Evolutionary conservation across 1,140 invertebrate genomes (phyloP).

Genomic region (Maconellicoccus hirsutus): DNA sequence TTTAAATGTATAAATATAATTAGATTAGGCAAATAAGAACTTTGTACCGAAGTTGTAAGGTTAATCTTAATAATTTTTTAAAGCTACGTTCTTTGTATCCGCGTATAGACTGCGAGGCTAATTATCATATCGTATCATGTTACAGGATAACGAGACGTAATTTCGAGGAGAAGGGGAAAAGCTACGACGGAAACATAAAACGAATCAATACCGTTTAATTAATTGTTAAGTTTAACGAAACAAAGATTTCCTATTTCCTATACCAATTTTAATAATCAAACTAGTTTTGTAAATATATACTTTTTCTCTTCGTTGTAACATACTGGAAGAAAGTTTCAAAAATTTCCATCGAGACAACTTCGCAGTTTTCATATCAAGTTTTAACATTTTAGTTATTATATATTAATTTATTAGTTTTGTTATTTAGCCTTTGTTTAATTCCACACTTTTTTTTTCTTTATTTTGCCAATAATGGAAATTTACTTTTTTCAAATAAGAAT

Average conservation of each 20-base stretch:
- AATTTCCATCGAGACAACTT: too few species aligned
- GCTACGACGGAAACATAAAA: not conserved
- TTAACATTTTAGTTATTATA: too few species aligned
- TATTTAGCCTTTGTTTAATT: too few species aligned
- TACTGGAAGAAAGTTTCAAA: too few species aligned
- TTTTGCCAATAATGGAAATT: not conserved
- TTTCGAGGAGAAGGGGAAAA: not conserved
- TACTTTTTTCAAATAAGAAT: not conserved
- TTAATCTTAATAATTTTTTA: not conserved
- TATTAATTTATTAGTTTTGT: too few species aligned
- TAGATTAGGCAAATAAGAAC: not conserved
- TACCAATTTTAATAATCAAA: not conserved
- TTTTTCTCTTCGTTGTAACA: constrained; percentile 6
- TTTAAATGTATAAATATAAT: too few species aligned
- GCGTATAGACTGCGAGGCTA: not conserved
- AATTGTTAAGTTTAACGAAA: not conserved
- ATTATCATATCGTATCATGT: not conserved
- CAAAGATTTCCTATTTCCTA: not conserved
- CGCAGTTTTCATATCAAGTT: too few species aligned
- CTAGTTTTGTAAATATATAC: not conserved
- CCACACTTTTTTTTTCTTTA: too few species aligned
- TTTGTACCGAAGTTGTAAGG: not conserved
- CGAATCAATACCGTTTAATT: not conserved
- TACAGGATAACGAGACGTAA: not conserved
- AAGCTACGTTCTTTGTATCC: too few species aligned